Base-by-base conservation (phyloP, 2,113 vertebrate genomes). In the Trochalopteron elliotii region DNA sequence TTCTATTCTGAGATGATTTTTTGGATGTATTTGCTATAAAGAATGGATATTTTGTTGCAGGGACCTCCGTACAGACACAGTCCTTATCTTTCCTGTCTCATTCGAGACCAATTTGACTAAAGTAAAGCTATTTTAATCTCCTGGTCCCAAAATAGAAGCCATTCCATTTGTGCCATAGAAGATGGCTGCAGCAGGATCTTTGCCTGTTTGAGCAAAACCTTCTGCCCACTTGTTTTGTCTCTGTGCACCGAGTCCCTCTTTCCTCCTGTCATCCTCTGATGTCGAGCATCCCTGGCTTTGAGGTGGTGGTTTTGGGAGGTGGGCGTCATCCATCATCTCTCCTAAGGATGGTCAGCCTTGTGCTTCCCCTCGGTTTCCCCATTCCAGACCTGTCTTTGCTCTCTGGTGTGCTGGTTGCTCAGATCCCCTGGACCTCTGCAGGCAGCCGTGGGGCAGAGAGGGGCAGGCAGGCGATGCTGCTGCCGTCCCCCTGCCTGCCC, bases 71-170 rank as follows among this genome's bases (percentile, higher is more conserved):
- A 53, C 30, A 44, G 52, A 86, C 65, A 74, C 72, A 68, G 11
- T 92, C 64, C 85, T 94, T 78, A 68, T 93, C 72, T 81, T 94
- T 25, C 49, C 57, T 72, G n/a, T 79, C 50, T 91, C 13, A 1
- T 79, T 84, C 0, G 8, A 91, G 60, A 82, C 61, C 10, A 5
- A 60, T 97, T 90, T 95, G 69, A 87, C 65, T 83, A 68, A 93
- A 86, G 56, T 75, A 95, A 92, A 92, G 83, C 96, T 96, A 96
- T 96, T 96, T 94, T 94, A 96, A 95, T 94, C 96, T 90, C 50
- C 61, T 50, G 19, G 21, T 93, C 90, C 61, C 57, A 87, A 90
- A 97, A 96, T 93, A 95, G 96, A 95, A 96, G 37, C 60, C 55
- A 37, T 93, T 93, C 90, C 61, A 49, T 94, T 96, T 96, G 65